phyloP scores from a whole-genome alignment of 2,113 vertebrate species.

The Mastomys coucha region DNA sequence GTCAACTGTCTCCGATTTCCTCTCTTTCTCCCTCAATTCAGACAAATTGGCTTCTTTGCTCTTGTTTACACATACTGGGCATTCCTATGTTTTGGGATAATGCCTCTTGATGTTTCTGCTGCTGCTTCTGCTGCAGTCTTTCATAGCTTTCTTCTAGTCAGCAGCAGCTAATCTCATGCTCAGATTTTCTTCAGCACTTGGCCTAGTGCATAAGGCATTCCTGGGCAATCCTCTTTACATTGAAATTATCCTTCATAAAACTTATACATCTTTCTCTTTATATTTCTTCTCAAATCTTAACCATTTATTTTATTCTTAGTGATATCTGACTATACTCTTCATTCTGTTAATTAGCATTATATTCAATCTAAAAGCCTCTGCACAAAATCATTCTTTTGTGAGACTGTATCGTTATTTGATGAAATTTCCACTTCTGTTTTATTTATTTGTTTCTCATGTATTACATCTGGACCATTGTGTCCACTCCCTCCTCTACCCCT shows the following conservation, averaged over 20 bases:
- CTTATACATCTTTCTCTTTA: neutral
- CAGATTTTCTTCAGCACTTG: neutral
- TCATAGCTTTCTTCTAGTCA: neutral
- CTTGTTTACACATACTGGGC: neutral
- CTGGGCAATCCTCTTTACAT: neutral
- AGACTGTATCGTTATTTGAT: neutral
- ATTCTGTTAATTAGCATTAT: neutral
- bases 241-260: neutral
- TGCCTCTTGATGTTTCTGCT: neutral
- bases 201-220: neutral
- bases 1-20: neutral
- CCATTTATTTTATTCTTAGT: neutral
- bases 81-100: neutral
- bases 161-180: rapidly evolving
- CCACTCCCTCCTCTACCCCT: neutral
- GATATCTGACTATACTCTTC: neutral
- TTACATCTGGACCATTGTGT: neutral
- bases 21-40: neutral
- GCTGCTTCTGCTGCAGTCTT: no score
- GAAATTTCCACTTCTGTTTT: neutral
- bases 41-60: neutral
- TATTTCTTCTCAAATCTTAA: neutral
- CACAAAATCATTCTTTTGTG: neutral
- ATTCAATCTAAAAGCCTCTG: neutral
- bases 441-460: no score